Base-by-base conservation (phyloP, 2,888 invertebrate genomes). In the Dryococelus australis region DNA sequence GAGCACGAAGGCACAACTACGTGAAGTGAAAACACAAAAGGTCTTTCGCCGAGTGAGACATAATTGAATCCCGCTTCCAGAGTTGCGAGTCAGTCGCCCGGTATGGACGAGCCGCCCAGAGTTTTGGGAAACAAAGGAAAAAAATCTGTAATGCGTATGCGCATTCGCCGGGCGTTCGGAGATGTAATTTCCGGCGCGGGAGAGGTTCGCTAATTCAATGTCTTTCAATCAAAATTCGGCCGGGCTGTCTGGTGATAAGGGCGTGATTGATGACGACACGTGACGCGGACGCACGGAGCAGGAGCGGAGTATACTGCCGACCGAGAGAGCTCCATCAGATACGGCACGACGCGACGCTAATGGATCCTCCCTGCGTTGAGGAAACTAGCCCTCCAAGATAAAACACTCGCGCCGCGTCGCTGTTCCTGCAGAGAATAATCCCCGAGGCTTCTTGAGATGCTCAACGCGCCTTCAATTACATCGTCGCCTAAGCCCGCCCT, bases 141-240 rank as follows among this genome's bases (percentile, higher is more conserved):
- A 65, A 65, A 24, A 65, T 12, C 4, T 8, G 16, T 16, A 65
- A n/a, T 24, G n/a, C n/a, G 65, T n/a, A 65, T 3, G 65, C 65
- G 65, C 65, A n/a, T n/a, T 65, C 65, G 65, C 24, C 65, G 24
- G 24, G 16, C 65, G 65, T 65, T 65, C 47, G 47, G 47, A 47
- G 79, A 79, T 86, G 86, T 83, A 87, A 87, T 87, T 87, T 87
- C 87, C 87, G 87, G 84, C 80, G 47, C 84, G 20, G 53, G 84
- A 87, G 83, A 87, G 87, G 87, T 87, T 87, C 87, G 87, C 87
- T 87, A 87, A 87, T 87, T 87, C 87, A 87, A 87, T 87, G 87
- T 87, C 87, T 87, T 87, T 87, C 87, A 87, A 87, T 87, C 84
- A 87, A 87, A 87, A 87, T 84, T 87, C 87, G 87, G 87, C 27